Conservation (phyloP, 2,888 invertebrate genomes). For the Hemithea aestivaria region DNA sequence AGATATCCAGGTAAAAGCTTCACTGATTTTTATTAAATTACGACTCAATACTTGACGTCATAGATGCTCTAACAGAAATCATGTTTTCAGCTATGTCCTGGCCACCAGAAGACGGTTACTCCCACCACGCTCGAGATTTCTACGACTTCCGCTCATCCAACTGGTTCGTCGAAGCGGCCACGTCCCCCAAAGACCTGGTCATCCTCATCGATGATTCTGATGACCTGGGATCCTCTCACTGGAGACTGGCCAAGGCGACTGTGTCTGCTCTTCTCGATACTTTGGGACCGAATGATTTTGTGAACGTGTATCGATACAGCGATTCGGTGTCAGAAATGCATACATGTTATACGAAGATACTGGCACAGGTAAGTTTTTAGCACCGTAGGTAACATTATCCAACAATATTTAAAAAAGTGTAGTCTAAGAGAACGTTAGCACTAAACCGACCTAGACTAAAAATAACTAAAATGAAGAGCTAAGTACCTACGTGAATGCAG, state of each 20-base stretch:
- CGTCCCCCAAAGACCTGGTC: constrained; percentile 97
- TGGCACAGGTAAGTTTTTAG: constrained; percentile 86
- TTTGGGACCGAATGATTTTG: constrained; percentile 97
- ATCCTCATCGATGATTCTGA: constrained; percentile 96
- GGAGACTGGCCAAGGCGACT: constrained; percentile 92
- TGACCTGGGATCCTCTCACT: constrained; percentile 90
- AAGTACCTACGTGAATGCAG: no score
- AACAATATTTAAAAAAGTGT: no score
- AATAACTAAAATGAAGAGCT: no score
- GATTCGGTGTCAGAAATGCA: constrained; percentile 91
- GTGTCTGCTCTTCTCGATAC: constrained; percentile 95
- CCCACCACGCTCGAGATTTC: constrained; percentile 88
- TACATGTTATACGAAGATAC: constrained; percentile 92
- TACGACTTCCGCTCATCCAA: constrained; percentile 96
- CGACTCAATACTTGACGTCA: no score
- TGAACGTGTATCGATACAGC: constrained; percentile 95
- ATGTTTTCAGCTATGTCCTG: constrained; percentile 84
- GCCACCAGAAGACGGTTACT: constrained; percentile 89
- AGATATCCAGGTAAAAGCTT: constrained; percentile 91
- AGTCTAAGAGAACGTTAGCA: no score
- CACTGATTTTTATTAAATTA: neutral
- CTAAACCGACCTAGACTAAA: no score
- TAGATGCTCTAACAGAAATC: neutral
- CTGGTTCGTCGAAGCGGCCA: constrained; percentile 98
- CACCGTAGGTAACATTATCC: no score